Base-by-base conservation (phyloP, 2,888 invertebrate genomes). In the Fabriciana adippe region DNA sequence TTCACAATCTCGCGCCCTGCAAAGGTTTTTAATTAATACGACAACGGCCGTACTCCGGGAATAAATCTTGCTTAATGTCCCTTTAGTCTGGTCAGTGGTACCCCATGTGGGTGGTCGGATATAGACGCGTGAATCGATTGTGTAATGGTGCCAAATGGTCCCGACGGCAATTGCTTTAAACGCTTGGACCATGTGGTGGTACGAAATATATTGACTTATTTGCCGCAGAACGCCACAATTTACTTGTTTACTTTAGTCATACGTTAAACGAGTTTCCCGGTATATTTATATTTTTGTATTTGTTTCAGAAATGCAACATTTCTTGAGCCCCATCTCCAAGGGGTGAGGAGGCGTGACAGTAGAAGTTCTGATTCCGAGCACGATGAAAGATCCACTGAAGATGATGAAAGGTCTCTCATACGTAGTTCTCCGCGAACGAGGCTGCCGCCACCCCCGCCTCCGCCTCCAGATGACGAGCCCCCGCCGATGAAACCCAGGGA, bases 261-360 rank as follows among this genome's bases (percentile, higher is more conserved):
- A 41, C 41, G 4, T 51, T 61, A 61, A 51, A 41, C 51, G 51
- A 61, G 15, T 6, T 51, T 51, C 50, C 16, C 2, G 35, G 0
- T 41, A 41, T 41, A 41, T 41, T 41, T 11, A 41, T 41, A 26
- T 61, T 26, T 50, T 21, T 31, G 13, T 66, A 51, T 54, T 88
- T 87, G 82, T 95, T 95, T 0, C 94, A 96, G 96, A 92, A 95
- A 95, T 91, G 95, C 95, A 83, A 94, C 94, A 73, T 96, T 96
- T 85, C 93, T 96, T 80, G 96, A 96, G 84, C 95, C 96, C 50
- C 96, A 96, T 83, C 92, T 96, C 74, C 95, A 95, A 81, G 94
- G 94, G 57, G 88, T 95, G 81, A 88, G 92, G 69, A 84, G 93
- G 75, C 82, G 93, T 72, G 81, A 93, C 85, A 87, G 93, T 81